Percentiles rank a stretch among this genome's conserved stretches.
Evolutionary conservation across 2,888 invertebrate species (phyloP).

Genomic region (Habrosyne pyritoides): DNA sequence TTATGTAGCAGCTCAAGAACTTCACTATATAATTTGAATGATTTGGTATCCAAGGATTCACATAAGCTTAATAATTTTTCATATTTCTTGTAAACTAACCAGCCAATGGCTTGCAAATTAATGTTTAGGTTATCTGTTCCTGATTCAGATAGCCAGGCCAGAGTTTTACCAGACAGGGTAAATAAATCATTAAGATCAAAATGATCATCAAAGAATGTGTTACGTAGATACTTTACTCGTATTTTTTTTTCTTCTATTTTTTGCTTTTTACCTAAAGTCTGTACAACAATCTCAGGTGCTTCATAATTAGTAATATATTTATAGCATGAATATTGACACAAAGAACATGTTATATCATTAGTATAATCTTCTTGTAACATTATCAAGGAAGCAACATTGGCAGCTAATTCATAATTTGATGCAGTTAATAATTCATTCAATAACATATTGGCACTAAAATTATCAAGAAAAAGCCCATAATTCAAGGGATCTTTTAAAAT

Average conservation of each 20-base stretch:
- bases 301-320: conserved; percentile 83
- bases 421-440: conserved; percentile 90
- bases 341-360: conserved; percentile 86
- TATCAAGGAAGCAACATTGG: conserved; percentile 89
- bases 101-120: conserved; percentile 86
- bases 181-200: conserved; percentile 91
- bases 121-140: conserved; percentile 76
- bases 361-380: conserved; percentile 95
- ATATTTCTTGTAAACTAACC: conserved; percentile 87
- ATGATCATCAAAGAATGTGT: conserved; percentile 94
- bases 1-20: conserved; percentile 56
- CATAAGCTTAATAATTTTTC: conserved; percentile 61
- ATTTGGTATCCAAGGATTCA: conserved; percentile 42
- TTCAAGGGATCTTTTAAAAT: conserved; percentile 91
- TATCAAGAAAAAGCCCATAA: conserved; percentile 96
- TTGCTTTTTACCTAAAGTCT: conserved; percentile 12
- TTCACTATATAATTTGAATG: conserved; percentile 59
- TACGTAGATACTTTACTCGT: conserved; percentile 90
- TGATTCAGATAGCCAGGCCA: conserved; percentile 85
- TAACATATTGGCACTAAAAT: conserved; percentile 89
- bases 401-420: conserved; percentile 87
- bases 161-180: conserved; percentile 92
- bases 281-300: conserved; percentile 37
- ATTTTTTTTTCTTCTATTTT: conserved; percentile 87
- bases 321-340: conserved; percentile 90